Conservation (phyloP, 2,113 vertebrate species). For the Ploceus nigricollis region DNA sequence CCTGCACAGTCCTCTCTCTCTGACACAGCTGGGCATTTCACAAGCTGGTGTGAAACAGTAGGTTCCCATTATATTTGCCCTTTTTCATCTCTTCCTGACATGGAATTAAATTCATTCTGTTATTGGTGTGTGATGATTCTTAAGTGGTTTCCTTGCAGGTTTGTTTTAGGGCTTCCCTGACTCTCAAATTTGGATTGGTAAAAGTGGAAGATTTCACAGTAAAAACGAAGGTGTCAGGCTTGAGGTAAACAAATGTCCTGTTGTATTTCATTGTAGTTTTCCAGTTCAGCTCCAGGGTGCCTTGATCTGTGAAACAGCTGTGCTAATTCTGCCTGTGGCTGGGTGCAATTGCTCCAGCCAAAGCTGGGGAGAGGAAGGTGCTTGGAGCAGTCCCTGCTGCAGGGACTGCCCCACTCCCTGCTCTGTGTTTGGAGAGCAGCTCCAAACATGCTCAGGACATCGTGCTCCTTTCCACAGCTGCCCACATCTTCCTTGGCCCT, state of each 20-base stretch:
- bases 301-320: not conserved
- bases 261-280: not conserved
- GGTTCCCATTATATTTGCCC: not conserved
- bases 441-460: not conserved
- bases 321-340: not conserved
- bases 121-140: slow-evolving; percentile 1
- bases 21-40: not conserved
- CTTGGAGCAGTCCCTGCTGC: not conserved
- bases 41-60: not conserved
- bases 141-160: slow-evolving; percentile 31
- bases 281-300: not conserved
- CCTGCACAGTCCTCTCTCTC: not conserved
- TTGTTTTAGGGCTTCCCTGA: not conserved
- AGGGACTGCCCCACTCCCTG: fast-evolving
- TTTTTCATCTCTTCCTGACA: not conserved
- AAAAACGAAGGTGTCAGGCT: not conserved
- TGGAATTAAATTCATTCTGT: slow-evolving; percentile 13
- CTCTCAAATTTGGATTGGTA: not conserved
- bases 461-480: not conserved
- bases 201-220: not conserved
- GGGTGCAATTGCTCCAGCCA: not conserved
- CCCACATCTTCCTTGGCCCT: not conserved
- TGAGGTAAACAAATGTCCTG: not conserved
- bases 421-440: not conserved
- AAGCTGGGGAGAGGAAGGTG: not conserved